These are phyloP conservation scores for Lampris incognitus DNA, from an alignment of 2,113 vertebrate species.

Conservation along the genomic window DNA sequence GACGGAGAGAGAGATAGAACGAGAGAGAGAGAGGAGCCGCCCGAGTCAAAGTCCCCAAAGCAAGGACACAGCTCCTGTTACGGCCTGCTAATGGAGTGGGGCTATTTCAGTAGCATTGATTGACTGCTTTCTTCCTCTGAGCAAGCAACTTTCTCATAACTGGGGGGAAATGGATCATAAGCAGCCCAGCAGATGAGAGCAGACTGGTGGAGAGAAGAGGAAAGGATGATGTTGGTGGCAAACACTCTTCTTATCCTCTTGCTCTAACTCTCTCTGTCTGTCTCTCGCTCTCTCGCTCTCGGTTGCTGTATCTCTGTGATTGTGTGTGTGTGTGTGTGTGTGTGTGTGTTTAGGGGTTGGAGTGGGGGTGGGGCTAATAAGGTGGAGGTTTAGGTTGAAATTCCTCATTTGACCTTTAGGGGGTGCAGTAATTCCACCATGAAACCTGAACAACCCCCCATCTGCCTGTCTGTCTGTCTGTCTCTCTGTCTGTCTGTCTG, in stretches of 20 bases:
- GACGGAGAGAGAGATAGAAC: slow-evolving; percentile 45
- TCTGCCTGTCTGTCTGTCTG: no score
- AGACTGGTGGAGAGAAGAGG: slow-evolving; percentile 38
- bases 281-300: slow-evolving; percentile 5
- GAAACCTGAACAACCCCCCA: slow-evolving; percentile 49
- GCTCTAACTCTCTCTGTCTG: slow-evolving; percentile 28
- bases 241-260: slow-evolving; percentile 63
- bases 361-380: slow-evolving; percentile 1
- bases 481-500: neutral
- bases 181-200: slow-evolving; percentile 69
- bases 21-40: slow-evolving; percentile 66
- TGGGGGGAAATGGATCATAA: slow-evolving; percentile 82
- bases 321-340: slow-evolving; percentile 37
- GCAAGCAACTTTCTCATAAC: slow-evolving; percentile 75
- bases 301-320: slow-evolving; percentile 21
- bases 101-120: slow-evolving; percentile 81
- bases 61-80: slow-evolving; percentile 79
- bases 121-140: slow-evolving; percentile 74
- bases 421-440: slow-evolving; percentile 92
- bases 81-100: slow-evolving; percentile 78
- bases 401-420: slow-evolving; percentile 83
- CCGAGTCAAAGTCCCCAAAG: slow-evolving; percentile 73
- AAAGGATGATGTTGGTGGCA: slow-evolving; percentile 70
- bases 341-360: slow-evolving; percentile 74
- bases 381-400: slow-evolving; percentile 44